Evolutionary conservation across 2,888 invertebrate species (phyloP), one percentile per base, ranked within the genome.

Genomic region (Listrodromus nycthemerus): DNA sequence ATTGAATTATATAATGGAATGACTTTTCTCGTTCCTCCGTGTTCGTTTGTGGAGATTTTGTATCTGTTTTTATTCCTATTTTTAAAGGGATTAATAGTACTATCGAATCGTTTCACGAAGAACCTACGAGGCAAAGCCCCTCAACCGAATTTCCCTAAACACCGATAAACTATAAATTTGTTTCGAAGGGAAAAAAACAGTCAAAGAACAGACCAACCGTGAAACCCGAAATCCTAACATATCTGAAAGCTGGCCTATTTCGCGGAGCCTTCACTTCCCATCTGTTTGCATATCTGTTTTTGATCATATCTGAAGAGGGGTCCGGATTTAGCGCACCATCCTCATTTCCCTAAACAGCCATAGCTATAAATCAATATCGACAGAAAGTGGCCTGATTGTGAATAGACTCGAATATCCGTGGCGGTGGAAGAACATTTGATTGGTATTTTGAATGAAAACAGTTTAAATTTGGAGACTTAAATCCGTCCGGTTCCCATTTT

Each of bases 1-100:
- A 86, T 86, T 86, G 80, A 84, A 86, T 86, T 82, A 82, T 70
- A 75, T 69, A 61, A 37, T 19, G 74, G 67, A 69, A 80, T 75
- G 63, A 70, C 80, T 80, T 80, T 74, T 52, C 30, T 19, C 33
- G 13, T 41, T 24, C 21, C n/a, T 5, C 63, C 33, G 41, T 13
- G 41, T 0, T 10, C 16, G 3, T 50, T 2, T 3, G 41, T 41
- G 41, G 0, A 4, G 13, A 16, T 41, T 3, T 16, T 41, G 3
- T 27, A 63, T 67, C 58, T 67, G 61, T 69, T 80, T 74, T 80
- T 67, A 4, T 55, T 76, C n/a, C 41, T 37, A 24, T 48, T 74
- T 21, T 21, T 0, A 50, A 50, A 50, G 16, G 1, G 48, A 2
- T 50, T 19, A 19, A 21, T 21, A 13, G 3, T 5, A 13, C 58